phyloP scores from a whole-genome alignment of 2,113 vertebrate genomes.

The Gallinago jamesoni region DNA sequence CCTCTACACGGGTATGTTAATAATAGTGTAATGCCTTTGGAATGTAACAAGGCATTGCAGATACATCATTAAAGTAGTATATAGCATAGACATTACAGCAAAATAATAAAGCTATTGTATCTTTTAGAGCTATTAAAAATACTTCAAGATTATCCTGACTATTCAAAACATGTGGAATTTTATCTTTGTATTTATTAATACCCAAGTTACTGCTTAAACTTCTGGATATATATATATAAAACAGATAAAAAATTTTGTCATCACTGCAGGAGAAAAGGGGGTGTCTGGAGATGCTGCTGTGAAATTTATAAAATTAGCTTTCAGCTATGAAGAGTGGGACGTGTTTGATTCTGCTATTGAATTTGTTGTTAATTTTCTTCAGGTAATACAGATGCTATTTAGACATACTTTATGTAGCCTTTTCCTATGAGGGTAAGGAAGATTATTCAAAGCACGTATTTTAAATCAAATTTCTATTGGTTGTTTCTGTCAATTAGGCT shows the following conservation, averaged over 20 bases:
- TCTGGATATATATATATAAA: background rate
- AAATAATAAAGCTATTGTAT: background rate
- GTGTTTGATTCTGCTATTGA: conserved; percentile 76
- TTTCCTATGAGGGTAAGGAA: background rate
- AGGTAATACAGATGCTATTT: conserved; percentile 73
- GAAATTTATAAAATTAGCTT: conserved; percentile 87
- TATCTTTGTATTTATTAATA: background rate
- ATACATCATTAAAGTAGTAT: background rate
- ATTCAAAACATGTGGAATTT: background rate
- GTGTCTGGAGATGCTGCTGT: conserved; percentile 82
- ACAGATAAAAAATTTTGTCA: background rate
- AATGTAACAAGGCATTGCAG: background rate
- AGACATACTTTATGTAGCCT: background rate
- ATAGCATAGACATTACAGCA: background rate
- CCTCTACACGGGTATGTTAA: background rate
- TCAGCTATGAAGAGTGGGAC: conserved; percentile 85
- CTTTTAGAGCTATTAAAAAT: background rate
- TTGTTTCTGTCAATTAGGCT: conserved; percentile 65
- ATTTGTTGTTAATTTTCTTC: conserved; percentile 77
- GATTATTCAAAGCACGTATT: background rate
- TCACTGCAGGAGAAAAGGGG: conserved; percentile 74
- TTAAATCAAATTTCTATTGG: background rate
- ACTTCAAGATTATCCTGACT: background rate
- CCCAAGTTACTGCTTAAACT: background rate
- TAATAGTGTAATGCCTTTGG: background rate